phyloP scores from a whole-genome alignment of 1,140 invertebrate species.

The Drosophila parabipectinata region DNA sequence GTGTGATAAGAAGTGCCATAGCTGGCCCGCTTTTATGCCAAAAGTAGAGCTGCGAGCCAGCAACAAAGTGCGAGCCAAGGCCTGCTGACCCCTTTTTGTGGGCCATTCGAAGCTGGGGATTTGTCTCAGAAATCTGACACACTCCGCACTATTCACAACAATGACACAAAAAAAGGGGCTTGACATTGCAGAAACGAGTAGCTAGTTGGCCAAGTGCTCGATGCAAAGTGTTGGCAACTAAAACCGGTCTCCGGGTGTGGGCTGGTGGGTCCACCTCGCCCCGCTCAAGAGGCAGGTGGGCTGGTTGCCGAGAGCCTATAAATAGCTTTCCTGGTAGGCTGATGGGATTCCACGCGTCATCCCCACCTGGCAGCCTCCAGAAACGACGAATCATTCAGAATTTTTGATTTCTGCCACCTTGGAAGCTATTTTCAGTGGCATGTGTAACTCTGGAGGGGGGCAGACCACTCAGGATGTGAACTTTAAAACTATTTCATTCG shows the following conservation, averaged over 20 bases:
- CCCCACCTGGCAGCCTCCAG: not conserved
- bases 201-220: not conserved
- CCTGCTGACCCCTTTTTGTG: conserved; percentile 8
- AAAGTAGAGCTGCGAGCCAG: conserved; percentile 1
- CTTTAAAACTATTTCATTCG: not conserved
- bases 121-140: not conserved
- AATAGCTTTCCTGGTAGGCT: not conserved
- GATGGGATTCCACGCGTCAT: not conserved
- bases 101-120: not conserved
- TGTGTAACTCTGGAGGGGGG: too few species aligned
- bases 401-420: not conserved
- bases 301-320: not conserved
- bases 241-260: not conserved
- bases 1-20: conserved; percentile 40
- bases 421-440: too few species aligned
- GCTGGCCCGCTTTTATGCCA: conserved; percentile 9
- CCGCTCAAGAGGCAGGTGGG: not conserved
- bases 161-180: not conserved
- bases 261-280: not conserved
- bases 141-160: not conserved
- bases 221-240: not conserved
- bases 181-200: conserved; percentile 11
- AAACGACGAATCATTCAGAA: not conserved
- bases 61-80: conserved; percentile 16
- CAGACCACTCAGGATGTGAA: too few species aligned